phyloP scores from a whole-genome alignment of 2,113 vertebrate genomes.

The Sturnira hondurensis region DNA sequence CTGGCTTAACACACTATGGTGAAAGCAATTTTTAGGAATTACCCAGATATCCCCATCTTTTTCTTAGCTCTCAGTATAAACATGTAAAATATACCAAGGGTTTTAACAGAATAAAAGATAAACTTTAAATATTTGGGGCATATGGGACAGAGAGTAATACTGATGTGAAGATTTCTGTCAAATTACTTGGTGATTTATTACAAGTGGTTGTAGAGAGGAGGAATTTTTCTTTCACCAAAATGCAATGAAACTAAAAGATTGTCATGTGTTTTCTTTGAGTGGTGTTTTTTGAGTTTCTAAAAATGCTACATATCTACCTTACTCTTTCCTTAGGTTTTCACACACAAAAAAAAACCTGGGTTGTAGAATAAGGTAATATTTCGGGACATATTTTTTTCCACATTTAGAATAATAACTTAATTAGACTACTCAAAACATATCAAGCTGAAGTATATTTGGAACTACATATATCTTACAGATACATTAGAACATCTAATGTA shows the following conservation, averaged over 20 bases:
- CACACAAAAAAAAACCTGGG: background rate
- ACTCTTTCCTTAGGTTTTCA: background rate
- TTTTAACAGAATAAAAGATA: background rate
- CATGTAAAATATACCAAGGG: background rate
- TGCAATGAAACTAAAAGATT: background rate
- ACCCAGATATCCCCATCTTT: background rate
- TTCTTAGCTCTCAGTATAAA: background rate
- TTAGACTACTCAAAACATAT: background rate
- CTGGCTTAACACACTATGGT: background rate
- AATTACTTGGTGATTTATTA: background rate
- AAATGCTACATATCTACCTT: background rate
- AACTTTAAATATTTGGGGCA: background rate
- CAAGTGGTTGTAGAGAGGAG: background rate
- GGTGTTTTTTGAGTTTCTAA: background rate
- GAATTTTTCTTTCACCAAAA: background rate
- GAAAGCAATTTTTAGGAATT: background rate
- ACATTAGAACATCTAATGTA: background rate
- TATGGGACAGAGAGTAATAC: background rate
- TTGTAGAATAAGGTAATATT: background rate
- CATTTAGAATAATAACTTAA: background rate
- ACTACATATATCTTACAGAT: background rate
- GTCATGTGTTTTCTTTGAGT: background rate
- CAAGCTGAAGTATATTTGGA: background rate
- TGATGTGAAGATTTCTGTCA: background rate
- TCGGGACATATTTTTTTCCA: background rate